phyloP scores from a whole-genome alignment of 92 coral and sea anemone genomes.

The Hydrozoanthus gracilis region DNA sequence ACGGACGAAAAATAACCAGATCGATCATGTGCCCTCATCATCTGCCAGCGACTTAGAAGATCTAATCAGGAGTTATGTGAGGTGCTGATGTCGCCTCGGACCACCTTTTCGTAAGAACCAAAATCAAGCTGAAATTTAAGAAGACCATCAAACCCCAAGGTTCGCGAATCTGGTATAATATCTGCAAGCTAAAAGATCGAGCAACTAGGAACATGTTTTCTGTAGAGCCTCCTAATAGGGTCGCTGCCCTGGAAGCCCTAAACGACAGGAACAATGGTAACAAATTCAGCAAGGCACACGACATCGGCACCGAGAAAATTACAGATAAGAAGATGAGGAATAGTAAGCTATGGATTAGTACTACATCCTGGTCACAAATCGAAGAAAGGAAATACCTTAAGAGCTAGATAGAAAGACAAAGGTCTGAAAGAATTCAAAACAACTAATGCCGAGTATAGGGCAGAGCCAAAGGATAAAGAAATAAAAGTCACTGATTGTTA shows the following conservation, averaged over 20 bases:
- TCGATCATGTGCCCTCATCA: not conserved
- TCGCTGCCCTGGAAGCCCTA: not conserved
- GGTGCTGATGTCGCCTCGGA: too few species aligned
- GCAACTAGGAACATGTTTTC: not conserved
- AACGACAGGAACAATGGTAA: not conserved
- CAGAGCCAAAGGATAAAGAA: too few species aligned
- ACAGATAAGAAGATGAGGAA: too few species aligned
- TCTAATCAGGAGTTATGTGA: not conserved
- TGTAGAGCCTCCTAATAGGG: not conserved
- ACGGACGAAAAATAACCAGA: constrained; percentile 5
- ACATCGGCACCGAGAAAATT: not conserved
- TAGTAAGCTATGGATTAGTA: too few species aligned
- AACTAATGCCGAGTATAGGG: too few species aligned
- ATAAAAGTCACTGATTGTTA: too few species aligned
- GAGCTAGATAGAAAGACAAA: too few species aligned
- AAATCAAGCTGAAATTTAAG: too few species aligned
- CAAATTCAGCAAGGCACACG: not conserved
- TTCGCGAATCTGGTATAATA: not conserved
- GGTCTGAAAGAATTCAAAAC: too few species aligned
- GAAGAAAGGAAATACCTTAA: too few species aligned
- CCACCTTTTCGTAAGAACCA: too few species aligned
- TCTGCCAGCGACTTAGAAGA: not conserved
- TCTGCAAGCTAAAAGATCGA: not conserved
- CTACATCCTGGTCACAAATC: too few species aligned
- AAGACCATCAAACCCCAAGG: not conserved